Conservation (phyloP, 2,113 vertebrate genomes). For the Seriola quinqueradiata region DNA sequence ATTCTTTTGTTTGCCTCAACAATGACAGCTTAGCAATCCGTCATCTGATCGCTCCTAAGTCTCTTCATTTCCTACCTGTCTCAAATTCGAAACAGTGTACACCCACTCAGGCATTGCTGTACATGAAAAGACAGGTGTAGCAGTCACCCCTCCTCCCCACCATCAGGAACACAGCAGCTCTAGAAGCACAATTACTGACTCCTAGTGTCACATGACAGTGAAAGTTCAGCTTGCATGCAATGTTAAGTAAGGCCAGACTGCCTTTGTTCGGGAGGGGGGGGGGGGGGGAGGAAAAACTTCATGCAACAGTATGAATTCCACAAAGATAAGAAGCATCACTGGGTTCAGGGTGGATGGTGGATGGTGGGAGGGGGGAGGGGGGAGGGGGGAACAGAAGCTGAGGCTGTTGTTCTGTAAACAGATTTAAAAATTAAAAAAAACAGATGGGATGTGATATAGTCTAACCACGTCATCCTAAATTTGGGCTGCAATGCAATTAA, state of each 20-base stretch:
- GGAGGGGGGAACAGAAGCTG: not conserved
- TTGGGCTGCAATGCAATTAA: not conserved
- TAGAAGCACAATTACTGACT: slow-evolving; percentile 44
- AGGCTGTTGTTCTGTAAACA: not conserved
- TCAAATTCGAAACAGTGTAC: slow-evolving; percentile 33
- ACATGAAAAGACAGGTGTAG: slow-evolving; percentile 39
- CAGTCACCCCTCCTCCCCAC: not conserved
- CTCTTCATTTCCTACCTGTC: slow-evolving; percentile 42
- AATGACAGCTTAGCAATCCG: slow-evolving; percentile 56
- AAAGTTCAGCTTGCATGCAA: slow-evolving; percentile 24
- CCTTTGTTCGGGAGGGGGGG: slow-evolving; percentile 10
- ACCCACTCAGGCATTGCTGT: slow-evolving; percentile 25
- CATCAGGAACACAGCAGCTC: slow-evolving; percentile 14
- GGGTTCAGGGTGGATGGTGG: too few relatives aligned
- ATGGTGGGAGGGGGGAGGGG: not conserved
- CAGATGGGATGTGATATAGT: not conserved
- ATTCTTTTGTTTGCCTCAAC: slow-evolving; percentile 67
- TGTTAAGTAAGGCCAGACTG: slow-evolving; percentile 32
- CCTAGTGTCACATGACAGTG: slow-evolving; percentile 53
- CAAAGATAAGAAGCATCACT: not conserved
- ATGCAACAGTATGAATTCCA: slow-evolving; percentile 7
- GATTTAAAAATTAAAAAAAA: not conserved
- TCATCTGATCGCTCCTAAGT: slow-evolving; percentile 59
- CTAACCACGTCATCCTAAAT: slow-evolving; percentile 34
- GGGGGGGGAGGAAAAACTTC: slow-evolving; percentile 1